phyloP scores from a whole-genome alignment of 2,113 vertebrate genomes.

The Condylura cristata region DNA sequence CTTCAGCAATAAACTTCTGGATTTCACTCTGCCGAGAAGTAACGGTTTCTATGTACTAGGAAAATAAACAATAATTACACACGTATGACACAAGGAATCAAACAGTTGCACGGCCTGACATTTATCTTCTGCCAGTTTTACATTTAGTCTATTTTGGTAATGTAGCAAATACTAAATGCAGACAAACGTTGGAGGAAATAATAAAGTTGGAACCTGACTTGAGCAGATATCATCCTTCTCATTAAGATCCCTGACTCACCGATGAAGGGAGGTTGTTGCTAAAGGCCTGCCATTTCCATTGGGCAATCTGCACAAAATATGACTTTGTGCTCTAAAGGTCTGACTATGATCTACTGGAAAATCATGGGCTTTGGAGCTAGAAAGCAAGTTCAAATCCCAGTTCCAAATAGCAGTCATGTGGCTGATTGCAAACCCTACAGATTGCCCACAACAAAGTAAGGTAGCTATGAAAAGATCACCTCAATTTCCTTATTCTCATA shows the following conservation, averaged over 20 bases:
- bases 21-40: constrained; percentile 94
- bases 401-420: neutral
- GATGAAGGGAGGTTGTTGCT: neutral
- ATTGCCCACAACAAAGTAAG: neutral
- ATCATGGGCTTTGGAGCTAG: neutral
- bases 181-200: neutral
- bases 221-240: neutral
- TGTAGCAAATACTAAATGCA: neutral
- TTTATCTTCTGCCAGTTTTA: neutral
- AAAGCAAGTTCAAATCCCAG: neutral
- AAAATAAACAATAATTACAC: neutral
- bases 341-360: neutral
- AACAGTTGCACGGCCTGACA: neutral
- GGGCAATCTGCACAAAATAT: neutral
- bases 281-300: neutral
- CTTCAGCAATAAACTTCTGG: constrained; percentile 95
- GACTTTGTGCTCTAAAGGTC: neutral
- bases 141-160: neutral
- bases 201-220: neutral
- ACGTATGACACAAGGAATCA: neutral
- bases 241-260: neutral
- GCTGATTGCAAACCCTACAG: neutral
- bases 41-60: constrained; percentile 93
- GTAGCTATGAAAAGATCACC: constrained; percentile 82
- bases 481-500: constrained; percentile 95